Evolutionary conservation across 2,113 vertebrate species (phyloP).

Genomic region (Zosterops lateralis): DNA sequence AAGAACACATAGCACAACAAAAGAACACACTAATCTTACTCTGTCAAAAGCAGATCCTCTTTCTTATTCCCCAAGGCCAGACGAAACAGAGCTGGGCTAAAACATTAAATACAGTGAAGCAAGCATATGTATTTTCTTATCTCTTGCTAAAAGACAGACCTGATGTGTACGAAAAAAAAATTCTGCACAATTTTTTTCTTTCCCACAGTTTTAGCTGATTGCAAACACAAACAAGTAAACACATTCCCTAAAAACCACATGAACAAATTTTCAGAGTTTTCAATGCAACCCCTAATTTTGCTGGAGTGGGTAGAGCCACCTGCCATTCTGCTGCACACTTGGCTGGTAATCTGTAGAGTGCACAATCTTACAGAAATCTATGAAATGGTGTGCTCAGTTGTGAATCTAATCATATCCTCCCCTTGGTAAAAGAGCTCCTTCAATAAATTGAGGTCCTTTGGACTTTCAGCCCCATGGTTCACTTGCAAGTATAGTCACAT

Average conservation of each 20-base stretch:
- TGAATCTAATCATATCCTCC: not conserved
- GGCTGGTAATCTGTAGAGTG: not conserved
- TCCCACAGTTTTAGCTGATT: not conserved
- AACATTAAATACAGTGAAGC: constrained; percentile 8
- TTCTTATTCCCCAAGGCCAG: constrained; percentile 15
- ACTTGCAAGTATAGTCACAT: not conserved
- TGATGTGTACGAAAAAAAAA: not conserved
- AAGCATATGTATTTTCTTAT: not conserved
- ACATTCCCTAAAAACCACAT: not conserved
- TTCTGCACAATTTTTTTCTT: not conserved
- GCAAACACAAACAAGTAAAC: not conserved
- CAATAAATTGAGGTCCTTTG: not conserved
- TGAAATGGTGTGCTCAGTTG: not conserved
- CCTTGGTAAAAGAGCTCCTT: not conserved
- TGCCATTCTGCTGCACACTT: not conserved
- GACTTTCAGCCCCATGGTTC: not conserved
- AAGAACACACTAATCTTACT: constrained; percentile 37
- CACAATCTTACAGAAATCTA: not conserved
- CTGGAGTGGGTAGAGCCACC: not conserved
- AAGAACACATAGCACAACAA: not conserved
- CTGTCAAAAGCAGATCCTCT: constrained; percentile 24
- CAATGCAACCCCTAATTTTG: not conserved
- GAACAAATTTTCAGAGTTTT: not conserved
- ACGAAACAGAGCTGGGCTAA: not conserved
- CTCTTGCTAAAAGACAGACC: not conserved